These are phyloP conservation scores for Rhagonycha lutea DNA, from an alignment of 2,888 invertebrate species.

Conservation along the genomic window DNA sequence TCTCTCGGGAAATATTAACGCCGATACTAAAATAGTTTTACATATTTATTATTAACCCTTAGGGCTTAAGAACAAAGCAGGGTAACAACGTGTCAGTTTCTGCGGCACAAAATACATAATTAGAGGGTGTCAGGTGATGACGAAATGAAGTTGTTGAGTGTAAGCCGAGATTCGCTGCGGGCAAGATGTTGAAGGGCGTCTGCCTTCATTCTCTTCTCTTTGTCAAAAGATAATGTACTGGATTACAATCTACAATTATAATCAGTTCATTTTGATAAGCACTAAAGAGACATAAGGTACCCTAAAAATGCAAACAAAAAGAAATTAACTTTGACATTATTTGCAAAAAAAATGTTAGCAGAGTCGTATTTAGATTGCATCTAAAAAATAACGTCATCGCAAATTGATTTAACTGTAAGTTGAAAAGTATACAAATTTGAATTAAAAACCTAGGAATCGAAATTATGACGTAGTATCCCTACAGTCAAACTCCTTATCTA, in stretches of 20 bases:
- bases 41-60: conserved; percentile 37
- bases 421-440: too few relatives aligned
- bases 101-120: conserved; percentile 52
- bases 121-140: conserved; percentile 53
- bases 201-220: conserved; percentile 15
- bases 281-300: conserved; percentile 1
- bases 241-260: conserved; percentile 27
- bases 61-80: conserved; percentile 26
- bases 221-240: conserved; percentile 19
- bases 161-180: conserved; percentile 26
- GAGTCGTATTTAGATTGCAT: too few relatives aligned
- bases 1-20: conserved; percentile 37
- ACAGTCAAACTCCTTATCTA: too few relatives aligned
- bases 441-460: too few relatives aligned
- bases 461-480: too few relatives aligned
- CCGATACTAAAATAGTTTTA: conserved; percentile 38
- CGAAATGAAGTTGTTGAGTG: conserved; percentile 28
- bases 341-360: too few relatives aligned
- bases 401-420: too few relatives aligned
- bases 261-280: conserved; percentile 22
- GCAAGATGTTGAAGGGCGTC: conserved; percentile 27
- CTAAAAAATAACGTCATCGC: too few relatives aligned
- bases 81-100: conserved; percentile 45
- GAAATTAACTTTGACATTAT: too few relatives aligned
- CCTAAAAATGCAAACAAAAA: neutral